phyloP scores from a whole-genome alignment of 2,888 invertebrate species.

The Plagiodera versicolora region DNA sequence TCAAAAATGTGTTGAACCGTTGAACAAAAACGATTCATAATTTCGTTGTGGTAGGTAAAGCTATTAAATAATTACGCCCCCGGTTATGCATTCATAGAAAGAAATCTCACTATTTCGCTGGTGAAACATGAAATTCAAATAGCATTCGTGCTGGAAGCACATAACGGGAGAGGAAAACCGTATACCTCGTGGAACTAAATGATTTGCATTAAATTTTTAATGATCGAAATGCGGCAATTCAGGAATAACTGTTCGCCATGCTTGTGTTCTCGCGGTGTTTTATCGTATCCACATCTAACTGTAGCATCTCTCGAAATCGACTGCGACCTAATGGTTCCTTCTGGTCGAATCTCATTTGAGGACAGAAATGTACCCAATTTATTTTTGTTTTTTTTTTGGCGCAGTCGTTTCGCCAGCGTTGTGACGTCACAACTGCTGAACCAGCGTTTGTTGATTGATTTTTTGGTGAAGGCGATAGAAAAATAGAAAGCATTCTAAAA shows the following conservation, averaged over 20 bases:
- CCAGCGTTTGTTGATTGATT: too few relatives aligned
- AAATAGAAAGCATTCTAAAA: too few relatives aligned
- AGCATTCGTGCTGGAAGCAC: neutral
- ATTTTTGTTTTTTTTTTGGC: too few relatives aligned
- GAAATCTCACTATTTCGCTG: neutral
- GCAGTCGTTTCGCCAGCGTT: too few relatives aligned
- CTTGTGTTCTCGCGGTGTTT: neutral
- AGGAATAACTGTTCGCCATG: slow-evolving; percentile 15
- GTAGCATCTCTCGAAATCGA: neutral
- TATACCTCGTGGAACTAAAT: slow-evolving; percentile 16
- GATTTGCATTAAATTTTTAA: slow-evolving; percentile 21
- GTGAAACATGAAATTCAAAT: slow-evolving; percentile 4
- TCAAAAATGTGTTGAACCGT: too few relatives aligned
- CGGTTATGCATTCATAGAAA: neutral
- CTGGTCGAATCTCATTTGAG: too few relatives aligned
- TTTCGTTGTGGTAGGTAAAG: neutral
- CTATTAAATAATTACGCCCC: too few relatives aligned
- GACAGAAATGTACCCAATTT: too few relatives aligned
- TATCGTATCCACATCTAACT: neutral
- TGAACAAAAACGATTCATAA: neutral
- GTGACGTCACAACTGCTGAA: too few relatives aligned
- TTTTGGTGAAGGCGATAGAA: too few relatives aligned
- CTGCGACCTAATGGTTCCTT: too few relatives aligned
- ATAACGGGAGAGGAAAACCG: slow-evolving; percentile 4
- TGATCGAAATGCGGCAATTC: slow-evolving; percentile 18